phyloP scores from a whole-genome alignment of 2,797 vertebrate genomes.

The Oreortyx pictus region DNA sequence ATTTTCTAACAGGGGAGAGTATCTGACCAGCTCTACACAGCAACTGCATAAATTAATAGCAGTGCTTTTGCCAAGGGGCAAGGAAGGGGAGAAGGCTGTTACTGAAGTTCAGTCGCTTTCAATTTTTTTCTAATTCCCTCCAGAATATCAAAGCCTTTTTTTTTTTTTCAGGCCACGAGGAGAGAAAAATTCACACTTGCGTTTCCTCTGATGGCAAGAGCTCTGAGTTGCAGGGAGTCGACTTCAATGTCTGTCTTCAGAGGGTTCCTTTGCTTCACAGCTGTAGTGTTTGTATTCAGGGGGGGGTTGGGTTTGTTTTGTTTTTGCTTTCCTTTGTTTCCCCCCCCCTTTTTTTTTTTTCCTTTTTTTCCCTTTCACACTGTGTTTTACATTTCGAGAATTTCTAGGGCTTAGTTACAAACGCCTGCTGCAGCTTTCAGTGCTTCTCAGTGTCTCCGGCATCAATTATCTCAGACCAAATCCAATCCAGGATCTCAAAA shows the following conservation, averaged over 20 bases:
- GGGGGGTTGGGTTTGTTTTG: not conserved
- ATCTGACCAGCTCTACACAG: not conserved
- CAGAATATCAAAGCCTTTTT: constrained; percentile 45
- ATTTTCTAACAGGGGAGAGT: constrained; percentile 2
- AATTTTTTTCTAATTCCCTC: not conserved
- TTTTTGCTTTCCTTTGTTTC: not conserved
- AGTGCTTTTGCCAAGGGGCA: not conserved
- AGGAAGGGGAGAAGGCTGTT: not conserved
- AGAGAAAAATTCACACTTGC: constrained; percentile 25
- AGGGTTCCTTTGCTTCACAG: constrained; percentile 32
- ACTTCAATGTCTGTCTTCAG: constrained; percentile 34
- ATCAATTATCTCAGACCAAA: constrained; percentile 39
- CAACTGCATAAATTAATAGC: constrained; percentile 8
- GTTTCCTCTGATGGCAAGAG: constrained; percentile 40
- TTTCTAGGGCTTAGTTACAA: constrained; percentile 38
- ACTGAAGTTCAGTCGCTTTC: constrained; percentile 30
- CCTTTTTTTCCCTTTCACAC: not conserved
- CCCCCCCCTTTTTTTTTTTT: too few species aligned
- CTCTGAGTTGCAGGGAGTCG: not conserved
- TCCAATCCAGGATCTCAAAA: constrained; percentile 18
- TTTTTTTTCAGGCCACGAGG: not conserved
- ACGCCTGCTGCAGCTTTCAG: constrained; percentile 48
- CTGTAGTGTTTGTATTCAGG: not conserved
- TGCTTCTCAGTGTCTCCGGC: constrained; percentile 33
- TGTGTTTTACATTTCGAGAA: not conserved